Evolutionary conservation across 2,797 vertebrate species (phyloP).

Genomic region (Linurgus olivaceus): DNA sequence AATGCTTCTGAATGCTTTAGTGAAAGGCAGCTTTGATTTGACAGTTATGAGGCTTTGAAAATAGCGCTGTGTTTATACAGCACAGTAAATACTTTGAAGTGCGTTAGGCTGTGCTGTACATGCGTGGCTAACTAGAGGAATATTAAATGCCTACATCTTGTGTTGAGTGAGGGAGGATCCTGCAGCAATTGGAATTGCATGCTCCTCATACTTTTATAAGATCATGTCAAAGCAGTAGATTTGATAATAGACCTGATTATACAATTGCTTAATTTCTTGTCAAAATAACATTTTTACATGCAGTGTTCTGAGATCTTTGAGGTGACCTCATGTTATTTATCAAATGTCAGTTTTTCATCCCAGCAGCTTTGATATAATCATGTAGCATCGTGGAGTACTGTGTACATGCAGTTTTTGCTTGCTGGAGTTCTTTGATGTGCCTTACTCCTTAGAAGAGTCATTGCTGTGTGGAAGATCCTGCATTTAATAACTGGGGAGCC

Average conservation of each 20-base stretch:
- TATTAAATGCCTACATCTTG: conserved; percentile 31
- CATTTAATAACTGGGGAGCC: neutral
- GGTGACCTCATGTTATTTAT: conserved; percentile 47
- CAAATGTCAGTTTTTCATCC: conserved; percentile 37
- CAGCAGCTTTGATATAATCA: conserved; percentile 29
- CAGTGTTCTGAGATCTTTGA: neutral
- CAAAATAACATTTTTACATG: conserved; percentile 2
- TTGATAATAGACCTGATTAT: conserved; percentile 35
- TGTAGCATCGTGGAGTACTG: neutral
- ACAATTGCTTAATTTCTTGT: conserved; percentile 52
- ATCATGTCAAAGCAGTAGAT: neutral
- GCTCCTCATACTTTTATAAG: neutral
- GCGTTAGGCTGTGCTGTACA: neutral
- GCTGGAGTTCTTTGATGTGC: conserved; percentile 47
- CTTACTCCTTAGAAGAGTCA: neutral
- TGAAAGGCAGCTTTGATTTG: conserved; percentile 56
- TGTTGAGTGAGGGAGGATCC: conserved; percentile 23
- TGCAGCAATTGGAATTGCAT: neutral
- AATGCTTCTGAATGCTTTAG: conserved; percentile 7
- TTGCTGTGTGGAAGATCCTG: neutral
- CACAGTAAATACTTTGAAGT: conserved; percentile 50
- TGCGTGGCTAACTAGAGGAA: conserved; percentile 38
- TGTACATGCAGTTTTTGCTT: neutral
- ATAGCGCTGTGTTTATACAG: conserved; percentile 29
- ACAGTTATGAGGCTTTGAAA: conserved; percentile 57